Percentiles rank a stretch among this genome's conserved stretches.
phyloP scores from a whole-genome alignment of 2,113 vertebrate genomes.

The Chloropsis cyanopogon region DNA sequence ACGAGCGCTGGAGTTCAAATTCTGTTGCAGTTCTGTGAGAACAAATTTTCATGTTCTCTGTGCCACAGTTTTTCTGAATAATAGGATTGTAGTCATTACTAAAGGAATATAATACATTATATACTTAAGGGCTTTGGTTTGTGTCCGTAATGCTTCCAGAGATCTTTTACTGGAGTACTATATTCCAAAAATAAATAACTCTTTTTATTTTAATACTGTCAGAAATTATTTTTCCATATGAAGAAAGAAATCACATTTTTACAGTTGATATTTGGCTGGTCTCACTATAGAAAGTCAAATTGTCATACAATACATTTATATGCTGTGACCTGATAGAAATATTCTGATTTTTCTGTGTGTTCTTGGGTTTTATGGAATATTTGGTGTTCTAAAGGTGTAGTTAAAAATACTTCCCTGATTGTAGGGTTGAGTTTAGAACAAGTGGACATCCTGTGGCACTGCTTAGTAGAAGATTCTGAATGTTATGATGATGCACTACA shows the following conservation, averaged over 20 bases:
- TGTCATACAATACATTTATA: not conserved
- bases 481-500: conserved; percentile 97
- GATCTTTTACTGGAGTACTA: not conserved
- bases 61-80: not conserved
- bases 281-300: not conserved
- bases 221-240: not conserved
- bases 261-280: not conserved
- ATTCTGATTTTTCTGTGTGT: not conserved
- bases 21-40: not conserved
- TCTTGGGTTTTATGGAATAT: not conserved
- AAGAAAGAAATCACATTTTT: not conserved
- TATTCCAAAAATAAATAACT: not conserved
- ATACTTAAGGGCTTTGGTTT: not conserved
- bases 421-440: conserved; percentile 96
- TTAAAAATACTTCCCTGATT: not conserved
- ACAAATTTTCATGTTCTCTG: not conserved
- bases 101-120: not conserved
- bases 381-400: not conserved
- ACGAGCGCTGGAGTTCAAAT: not conserved
- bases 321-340: not conserved
- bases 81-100: not conserved
- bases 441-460: conserved; percentile 99
- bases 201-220: not conserved
- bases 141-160: not conserved
- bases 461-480: conserved; percentile 94